Evolutionary conservation across 2,113 vertebrate species (phyloP).

Genomic region (Nibea coibor): DNA sequence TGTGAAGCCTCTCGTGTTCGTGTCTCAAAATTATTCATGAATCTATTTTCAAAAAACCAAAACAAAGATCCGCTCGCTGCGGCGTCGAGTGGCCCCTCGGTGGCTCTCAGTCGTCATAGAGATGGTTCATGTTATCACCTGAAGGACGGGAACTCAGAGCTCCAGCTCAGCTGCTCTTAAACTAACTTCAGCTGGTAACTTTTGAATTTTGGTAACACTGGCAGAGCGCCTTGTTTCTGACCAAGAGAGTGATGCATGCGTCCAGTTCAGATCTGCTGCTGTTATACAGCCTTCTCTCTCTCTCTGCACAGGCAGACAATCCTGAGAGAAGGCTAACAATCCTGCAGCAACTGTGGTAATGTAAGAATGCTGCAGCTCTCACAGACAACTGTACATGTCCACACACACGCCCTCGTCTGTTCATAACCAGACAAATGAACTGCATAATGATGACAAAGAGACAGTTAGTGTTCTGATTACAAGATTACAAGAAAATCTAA

Average conservation of each 20-base stretch:
- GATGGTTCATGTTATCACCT: background rate
- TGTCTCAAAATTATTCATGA: background rate
- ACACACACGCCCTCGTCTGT: background rate
- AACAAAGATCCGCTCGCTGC: background rate
- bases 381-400: background rate
- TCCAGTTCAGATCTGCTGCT: background rate
- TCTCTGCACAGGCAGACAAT: too few species aligned
- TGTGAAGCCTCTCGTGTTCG: background rate
- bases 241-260: background rate
- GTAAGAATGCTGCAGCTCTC: background rate
- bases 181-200: background rate
- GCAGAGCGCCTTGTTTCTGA: background rate
- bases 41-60: background rate
- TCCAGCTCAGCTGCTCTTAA: background rate
- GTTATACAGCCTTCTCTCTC: background rate
- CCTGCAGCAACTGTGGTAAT: background rate
- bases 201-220: background rate
- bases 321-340: too few species aligned
- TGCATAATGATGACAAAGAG: slow-evolving; percentile 3
- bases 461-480: background rate
- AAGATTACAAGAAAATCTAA: background rate
- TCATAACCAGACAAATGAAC: background rate
- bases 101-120: background rate
- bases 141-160: background rate
- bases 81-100: background rate